These are phyloP conservation scores for Drepanosiphum platanoidis DNA, from an alignment of 2,888 invertebrate species.

Conservation along the genomic window DNA sequence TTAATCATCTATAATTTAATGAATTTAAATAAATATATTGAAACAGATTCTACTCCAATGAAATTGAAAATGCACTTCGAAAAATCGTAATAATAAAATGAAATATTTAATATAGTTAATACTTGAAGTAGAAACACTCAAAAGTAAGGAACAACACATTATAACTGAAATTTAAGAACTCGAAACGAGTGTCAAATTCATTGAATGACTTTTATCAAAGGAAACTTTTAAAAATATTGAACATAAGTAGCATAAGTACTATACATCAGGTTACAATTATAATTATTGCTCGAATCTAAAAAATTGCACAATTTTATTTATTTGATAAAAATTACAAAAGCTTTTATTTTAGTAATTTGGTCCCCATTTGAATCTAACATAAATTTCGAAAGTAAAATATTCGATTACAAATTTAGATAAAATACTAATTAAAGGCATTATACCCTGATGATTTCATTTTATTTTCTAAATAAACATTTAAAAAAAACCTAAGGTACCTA, in stretches of 20 bases:
- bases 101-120: constrained; percentile 44
- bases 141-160: constrained; percentile 25
- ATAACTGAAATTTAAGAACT: constrained; percentile 44
- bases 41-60: not conserved
- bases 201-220: constrained; percentile 22
- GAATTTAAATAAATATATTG: not conserved
- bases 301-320: not conserved
- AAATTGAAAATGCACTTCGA: not conserved
- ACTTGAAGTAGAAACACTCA: constrained; percentile 7
- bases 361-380: too few relatives aligned
- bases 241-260: not conserved
- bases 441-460: too few relatives aligned
- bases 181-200: constrained; percentile 38
- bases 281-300: constrained; percentile 31
- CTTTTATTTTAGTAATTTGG: too few relatives aligned
- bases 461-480: too few relatives aligned
- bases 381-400: too few relatives aligned
- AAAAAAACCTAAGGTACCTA: too few relatives aligned
- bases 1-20: not conserved
- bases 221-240: constrained; percentile 30
- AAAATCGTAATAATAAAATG: constrained; percentile 22
- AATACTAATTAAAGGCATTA: too few relatives aligned
- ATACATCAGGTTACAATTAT: constrained; percentile 29
- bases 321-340: constrained; percentile 14
- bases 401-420: too few relatives aligned